phyloP scores from a whole-genome alignment of 2,888 invertebrate species.

The Cabera pusaria region DNA sequence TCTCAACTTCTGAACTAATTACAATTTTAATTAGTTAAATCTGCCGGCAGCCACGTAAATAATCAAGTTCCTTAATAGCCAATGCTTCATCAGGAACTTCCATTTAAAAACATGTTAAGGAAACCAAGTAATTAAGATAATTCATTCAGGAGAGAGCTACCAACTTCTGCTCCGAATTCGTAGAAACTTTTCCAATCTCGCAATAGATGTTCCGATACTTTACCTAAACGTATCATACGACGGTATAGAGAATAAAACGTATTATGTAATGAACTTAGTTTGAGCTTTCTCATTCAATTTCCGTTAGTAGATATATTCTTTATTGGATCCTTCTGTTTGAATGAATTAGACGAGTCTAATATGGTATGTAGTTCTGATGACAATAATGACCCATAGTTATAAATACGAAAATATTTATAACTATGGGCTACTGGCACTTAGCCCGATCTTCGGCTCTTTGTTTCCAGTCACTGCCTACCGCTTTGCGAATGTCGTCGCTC shows the following conservation, averaged over 20 bases:
- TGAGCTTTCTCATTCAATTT: slow-evolving; percentile 7
- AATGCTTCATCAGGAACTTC: slow-evolving; percentile 26
- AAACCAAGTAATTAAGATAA: slow-evolving; percentile 44
- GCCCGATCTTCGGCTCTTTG: too few species aligned
- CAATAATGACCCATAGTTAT: too few species aligned
- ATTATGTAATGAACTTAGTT: slow-evolving; percentile 18
- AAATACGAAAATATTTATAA: too few species aligned
- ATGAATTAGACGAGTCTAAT: slow-evolving; percentile 13
- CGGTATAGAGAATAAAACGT: slow-evolving; percentile 28
- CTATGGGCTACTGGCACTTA: too few species aligned
- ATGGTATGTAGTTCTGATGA: too few species aligned
- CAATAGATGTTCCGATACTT: slow-evolving; percentile 37
- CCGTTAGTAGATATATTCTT: slow-evolving; percentile 5
- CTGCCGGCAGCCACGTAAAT: slow-evolving; percentile 2
- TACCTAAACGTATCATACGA: slow-evolving; percentile 33
- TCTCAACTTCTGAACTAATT: slow-evolving; percentile 6
- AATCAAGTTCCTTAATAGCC: slow-evolving; percentile 12
- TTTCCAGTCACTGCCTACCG: too few species aligned
- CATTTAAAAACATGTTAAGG: slow-evolving; percentile 34
- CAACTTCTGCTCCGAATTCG: slow-evolving; percentile 33
- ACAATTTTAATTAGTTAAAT: slow-evolving; percentile 8
- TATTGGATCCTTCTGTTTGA: too few species aligned
- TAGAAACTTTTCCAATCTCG: slow-evolving; percentile 45
- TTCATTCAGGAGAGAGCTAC: slow-evolving; percentile 39
- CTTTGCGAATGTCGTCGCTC: too few species aligned